A percentile compares a stretch with the other conserved stretches of the same genome.
phyloP scores from a whole-genome alignment of 2,797 vertebrate genomes.

The Aphelocoma californica region DNA sequence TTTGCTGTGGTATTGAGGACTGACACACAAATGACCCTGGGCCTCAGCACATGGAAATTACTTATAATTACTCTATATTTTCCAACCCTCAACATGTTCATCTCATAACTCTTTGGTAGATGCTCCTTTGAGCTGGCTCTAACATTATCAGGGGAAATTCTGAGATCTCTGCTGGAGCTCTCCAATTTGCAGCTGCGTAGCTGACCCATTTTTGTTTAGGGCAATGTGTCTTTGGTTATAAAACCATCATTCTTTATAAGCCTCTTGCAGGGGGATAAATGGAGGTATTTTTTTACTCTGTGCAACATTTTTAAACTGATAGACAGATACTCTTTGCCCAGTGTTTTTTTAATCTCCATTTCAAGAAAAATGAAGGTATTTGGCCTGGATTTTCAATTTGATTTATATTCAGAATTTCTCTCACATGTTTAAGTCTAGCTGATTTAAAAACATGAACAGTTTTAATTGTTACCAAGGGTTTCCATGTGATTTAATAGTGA shows the following conservation, averaged over 20 bases:
- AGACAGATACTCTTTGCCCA: slow-evolving; percentile 43
- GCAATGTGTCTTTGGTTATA: slow-evolving; percentile 57
- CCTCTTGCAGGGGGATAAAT: slow-evolving; percentile 23
- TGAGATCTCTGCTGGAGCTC: slow-evolving; percentile 36
- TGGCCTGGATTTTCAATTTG: slow-evolving; percentile 39
- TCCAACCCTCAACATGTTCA: slow-evolving; percentile 20
- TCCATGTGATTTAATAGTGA: slow-evolving; percentile 29
- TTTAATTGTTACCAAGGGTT: slow-evolving; percentile 37
- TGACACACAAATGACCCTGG: slow-evolving; percentile 23
- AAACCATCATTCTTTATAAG: slow-evolving; percentile 64
- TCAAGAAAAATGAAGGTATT: slow-evolving; percentile 63
- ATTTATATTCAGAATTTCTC: slow-evolving; percentile 62
- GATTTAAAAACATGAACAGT: slow-evolving; percentile 24
- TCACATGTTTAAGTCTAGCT: neutral
- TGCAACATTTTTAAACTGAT: slow-evolving; percentile 43
- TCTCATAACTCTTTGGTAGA: slow-evolving; percentile 21
- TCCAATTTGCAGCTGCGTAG: slow-evolving; percentile 24
- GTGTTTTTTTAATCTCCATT: slow-evolving; percentile 66
- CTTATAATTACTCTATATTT: slow-evolving; percentile 61
- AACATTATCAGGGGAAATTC: slow-evolving; percentile 20
- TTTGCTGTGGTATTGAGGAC: slow-evolving; percentile 53
- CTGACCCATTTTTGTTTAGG: slow-evolving; percentile 45
- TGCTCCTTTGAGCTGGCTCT: slow-evolving; percentile 12
- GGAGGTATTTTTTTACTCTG: slow-evolving; percentile 43
- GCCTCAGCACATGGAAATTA: slow-evolving; percentile 53